Evolutionary conservation across 2,888 invertebrate genomes (phyloP).

Genomic region (Labia minor): DNA sequence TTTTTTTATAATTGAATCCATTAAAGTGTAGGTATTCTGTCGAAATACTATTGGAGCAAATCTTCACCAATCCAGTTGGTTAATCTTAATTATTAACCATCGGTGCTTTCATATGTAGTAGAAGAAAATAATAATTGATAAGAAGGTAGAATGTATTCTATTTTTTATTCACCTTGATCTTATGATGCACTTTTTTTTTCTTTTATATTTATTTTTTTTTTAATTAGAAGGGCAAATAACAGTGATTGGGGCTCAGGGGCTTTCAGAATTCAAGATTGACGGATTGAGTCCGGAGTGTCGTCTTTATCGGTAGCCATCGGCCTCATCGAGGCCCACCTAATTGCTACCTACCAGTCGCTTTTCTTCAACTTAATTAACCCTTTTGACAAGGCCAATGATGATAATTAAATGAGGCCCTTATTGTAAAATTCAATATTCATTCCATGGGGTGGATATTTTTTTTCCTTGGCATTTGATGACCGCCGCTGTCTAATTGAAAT

Average conservation of each 20-base stretch:
- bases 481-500: constrained; percentile 13
- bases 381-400: constrained; percentile 7
- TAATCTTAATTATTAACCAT: too few species aligned
- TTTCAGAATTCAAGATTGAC: not conserved
- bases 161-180: not conserved
- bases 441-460: not conserved
- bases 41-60: too few species aligned
- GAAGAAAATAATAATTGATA: not conserved
- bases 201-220: too few species aligned
- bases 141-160: not conserved
- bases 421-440: constrained; percentile 7
- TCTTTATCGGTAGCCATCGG: not conserved
- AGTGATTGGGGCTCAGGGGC: constrained; percentile 7
- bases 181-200: too few species aligned
- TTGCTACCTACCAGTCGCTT: not conserved
- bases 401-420: constrained; percentile 2
- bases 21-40: too few species aligned
- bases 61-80: too few species aligned
- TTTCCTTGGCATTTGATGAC: not conserved
- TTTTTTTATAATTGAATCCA: too few species aligned
- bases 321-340: not conserved
- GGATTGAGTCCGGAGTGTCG: constrained; percentile 13
- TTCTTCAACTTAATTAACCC: not conserved
- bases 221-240: constrained; percentile 13
- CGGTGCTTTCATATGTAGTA: not conserved